Evolutionary conservation across 1,140 invertebrate genomes (phyloP).

Genomic region (Anagrus nilaparvatae): DNA sequence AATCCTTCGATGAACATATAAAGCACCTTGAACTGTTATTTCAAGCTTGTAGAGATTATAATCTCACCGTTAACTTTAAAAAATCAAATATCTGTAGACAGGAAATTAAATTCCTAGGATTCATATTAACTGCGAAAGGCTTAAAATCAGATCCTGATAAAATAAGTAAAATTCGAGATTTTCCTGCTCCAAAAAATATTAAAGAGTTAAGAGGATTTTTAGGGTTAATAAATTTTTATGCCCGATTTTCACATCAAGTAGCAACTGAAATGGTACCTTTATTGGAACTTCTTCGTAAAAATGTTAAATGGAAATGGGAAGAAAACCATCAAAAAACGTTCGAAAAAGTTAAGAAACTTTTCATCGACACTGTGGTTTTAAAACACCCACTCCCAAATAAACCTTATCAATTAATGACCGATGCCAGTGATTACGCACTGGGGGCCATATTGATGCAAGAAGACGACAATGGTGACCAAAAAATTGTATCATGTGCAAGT

Average conservation of each 20-base stretch:
- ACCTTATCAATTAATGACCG: constrained; percentile 1
- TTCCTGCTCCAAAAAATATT: not conserved
- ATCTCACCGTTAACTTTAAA: too few species aligned
- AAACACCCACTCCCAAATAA: constrained; percentile 2
- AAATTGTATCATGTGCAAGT: not conserved
- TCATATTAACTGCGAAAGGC: too few species aligned
- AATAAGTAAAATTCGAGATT: not conserved
- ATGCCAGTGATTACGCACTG: constrained; percentile 6
- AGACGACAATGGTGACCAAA: not conserved
- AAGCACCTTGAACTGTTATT: too few species aligned
- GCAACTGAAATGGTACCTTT: constrained; percentile 4
- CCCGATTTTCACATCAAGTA: not conserved
- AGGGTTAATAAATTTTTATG: constrained; percentile 8
- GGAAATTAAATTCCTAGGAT: too few species aligned
- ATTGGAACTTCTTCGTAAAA: constrained; percentile 2
- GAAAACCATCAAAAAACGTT: not conserved
- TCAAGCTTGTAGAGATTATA: too few species aligned
- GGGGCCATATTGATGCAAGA: constrained; percentile 7
- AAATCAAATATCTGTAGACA: too few species aligned
- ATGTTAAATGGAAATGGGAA: constrained; percentile 4
- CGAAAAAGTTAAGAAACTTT: constrained; percentile 2
- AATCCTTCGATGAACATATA: too few species aligned
- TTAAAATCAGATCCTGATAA: not conserved
- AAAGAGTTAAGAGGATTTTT: not conserved
- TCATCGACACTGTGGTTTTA: constrained; percentile 1